A percentile compares a stretch with the other conserved stretches of the same genome.
These are phyloP conservation scores for Pocillopora meandrina DNA, from an alignment of 92 coral and sea anemone species.

Conservation along the genomic window DNA sequence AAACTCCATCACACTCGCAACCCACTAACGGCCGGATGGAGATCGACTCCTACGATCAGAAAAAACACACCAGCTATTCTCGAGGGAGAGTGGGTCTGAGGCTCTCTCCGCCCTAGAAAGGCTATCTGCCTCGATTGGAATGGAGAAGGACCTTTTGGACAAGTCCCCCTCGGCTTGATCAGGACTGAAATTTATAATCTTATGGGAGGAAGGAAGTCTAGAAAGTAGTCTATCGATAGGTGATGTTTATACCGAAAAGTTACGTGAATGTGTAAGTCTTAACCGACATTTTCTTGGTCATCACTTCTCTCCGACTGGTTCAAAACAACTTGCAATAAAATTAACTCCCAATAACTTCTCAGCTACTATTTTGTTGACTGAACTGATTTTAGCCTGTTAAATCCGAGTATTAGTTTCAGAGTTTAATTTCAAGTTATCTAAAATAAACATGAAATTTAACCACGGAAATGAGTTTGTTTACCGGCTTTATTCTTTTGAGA, in stretches of 20 bases:
- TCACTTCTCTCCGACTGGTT: too few species aligned
- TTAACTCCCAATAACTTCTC: too few species aligned
- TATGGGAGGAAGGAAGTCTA: background rate
- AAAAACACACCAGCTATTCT: constrained; percentile 10
- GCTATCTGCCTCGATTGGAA: constrained; percentile 68
- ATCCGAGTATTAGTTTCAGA: too few species aligned
- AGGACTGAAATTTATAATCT: background rate
- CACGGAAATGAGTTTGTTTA: too few species aligned
- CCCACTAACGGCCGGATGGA: background rate
- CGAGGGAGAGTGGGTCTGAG: constrained; percentile 69
- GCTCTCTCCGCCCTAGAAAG: constrained; percentile 69
- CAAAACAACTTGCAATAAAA: too few species aligned
- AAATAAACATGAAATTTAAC: too few species aligned
- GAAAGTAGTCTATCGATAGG: background rate
- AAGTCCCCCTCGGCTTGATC: constrained; percentile 9
- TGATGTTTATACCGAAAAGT: background rate
- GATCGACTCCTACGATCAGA: constrained; percentile 1
- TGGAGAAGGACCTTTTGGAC: constrained; percentile 5
- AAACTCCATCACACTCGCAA: background rate
- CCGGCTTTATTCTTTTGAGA: too few species aligned
- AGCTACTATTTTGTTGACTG: too few species aligned
- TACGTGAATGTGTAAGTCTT: background rate
- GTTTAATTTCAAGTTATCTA: too few species aligned
- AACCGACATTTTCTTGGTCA: too few species aligned
- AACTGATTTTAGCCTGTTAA: too few species aligned